Evolutionary conservation across 2,888 invertebrate species (phyloP).

Genomic region (Arge pagana): DNA sequence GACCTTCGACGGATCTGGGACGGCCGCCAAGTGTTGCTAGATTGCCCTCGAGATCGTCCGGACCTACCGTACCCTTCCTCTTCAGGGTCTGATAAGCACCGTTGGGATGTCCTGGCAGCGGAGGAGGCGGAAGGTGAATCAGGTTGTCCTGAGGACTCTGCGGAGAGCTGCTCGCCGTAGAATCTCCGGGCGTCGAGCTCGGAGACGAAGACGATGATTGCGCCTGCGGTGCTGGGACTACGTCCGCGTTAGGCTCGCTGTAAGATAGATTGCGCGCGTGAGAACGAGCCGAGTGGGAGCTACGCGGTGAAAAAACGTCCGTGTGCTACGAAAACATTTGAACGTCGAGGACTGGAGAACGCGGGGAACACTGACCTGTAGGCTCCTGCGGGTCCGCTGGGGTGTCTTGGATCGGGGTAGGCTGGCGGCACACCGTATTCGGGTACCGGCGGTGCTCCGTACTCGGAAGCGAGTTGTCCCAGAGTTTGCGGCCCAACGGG

Average conservation of each 20-base stretch:
- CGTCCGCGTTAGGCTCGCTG: constrained; percentile 80
- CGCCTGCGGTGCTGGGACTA: constrained; percentile 81
- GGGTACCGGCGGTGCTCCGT: constrained; percentile 70
- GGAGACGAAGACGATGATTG: constrained; percentile 73
- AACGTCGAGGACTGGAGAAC: background rate
- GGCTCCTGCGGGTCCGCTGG: constrained; percentile 80
- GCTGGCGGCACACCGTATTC: constrained; percentile 80
- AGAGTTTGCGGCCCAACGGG: constrained; percentile 60
- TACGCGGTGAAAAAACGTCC: background rate
- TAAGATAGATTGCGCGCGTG: too few species aligned
- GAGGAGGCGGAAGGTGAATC: constrained; percentile 78
- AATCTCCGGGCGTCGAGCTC: constrained; percentile 68
- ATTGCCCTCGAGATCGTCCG: constrained; percentile 75
- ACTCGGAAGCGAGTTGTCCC: constrained; percentile 66
- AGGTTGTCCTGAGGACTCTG: constrained; percentile 62
- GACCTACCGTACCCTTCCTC: constrained; percentile 70
- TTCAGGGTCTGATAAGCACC: constrained; percentile 83
- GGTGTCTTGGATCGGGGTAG: constrained; percentile 86
- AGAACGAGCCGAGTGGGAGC: too few species aligned
- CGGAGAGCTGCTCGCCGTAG: constrained; percentile 65
- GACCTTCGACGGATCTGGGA: constrained; percentile 85
- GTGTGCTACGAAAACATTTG: background rate
- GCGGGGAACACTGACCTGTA: constrained; percentile 58
- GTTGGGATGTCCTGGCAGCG: constrained; percentile 81
- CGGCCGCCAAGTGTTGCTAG: constrained; percentile 82